A percentile compares a stretch with the other conserved stretches of the same genome.
Evolutionary conservation across 1,140 invertebrate genomes (phyloP).

Genomic region (Yoshiicerus persimilis): DNA sequence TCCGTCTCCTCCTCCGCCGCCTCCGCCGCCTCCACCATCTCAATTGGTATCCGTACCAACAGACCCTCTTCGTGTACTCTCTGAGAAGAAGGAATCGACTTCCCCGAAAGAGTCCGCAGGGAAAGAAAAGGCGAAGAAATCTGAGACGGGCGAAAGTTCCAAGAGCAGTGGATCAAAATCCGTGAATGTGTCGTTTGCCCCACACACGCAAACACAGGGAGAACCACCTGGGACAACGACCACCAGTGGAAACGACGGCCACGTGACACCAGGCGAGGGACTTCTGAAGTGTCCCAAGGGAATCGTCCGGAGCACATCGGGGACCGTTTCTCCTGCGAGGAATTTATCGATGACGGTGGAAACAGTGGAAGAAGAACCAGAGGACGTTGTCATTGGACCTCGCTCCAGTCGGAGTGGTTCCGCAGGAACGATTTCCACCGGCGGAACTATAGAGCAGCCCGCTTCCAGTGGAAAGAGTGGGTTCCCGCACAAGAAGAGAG

Average conservation of each 20-base stretch:
- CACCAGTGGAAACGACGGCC: background rate
- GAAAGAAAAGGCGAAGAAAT: too few species aligned
- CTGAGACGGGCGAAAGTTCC: too few species aligned
- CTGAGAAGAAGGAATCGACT: background rate
- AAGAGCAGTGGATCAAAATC: too few species aligned
- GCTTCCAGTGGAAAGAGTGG: background rate
- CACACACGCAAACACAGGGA: background rate
- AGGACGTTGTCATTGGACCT: background rate
- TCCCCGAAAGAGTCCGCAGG: background rate
- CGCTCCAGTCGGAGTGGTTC: constrained; percentile 35
- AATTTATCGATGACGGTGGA: background rate
- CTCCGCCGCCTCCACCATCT: too few species aligned
- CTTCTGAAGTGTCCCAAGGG: background rate
- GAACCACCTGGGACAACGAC: background rate
- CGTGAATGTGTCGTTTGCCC: background rate
- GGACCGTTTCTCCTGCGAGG: background rate
- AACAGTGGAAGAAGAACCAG: constrained; percentile 18
- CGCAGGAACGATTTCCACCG: constrained; percentile 31
- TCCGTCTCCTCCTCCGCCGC: too few species aligned
- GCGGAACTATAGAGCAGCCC: background rate
- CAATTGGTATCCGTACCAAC: too few species aligned
- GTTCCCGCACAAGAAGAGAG: constrained; percentile 28
- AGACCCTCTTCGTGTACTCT: too few species aligned
- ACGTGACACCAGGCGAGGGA: background rate
- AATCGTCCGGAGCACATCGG: background rate